Evolutionary conservation across 1,140 invertebrate species (phyloP).

Genomic region (Leptinotarsa undecemlineata): DNA sequence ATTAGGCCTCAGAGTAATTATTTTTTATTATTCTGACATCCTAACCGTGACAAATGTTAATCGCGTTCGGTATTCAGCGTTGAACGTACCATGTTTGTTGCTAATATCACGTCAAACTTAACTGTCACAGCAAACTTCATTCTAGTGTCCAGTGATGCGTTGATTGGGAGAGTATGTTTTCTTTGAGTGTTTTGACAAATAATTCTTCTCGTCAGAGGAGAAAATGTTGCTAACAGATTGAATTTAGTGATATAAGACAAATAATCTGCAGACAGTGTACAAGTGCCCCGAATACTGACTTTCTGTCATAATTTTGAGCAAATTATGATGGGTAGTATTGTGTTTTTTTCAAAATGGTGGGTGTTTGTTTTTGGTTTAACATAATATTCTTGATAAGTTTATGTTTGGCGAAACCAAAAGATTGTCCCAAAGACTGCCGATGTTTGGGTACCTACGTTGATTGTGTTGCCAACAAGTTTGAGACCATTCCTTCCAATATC

Average conservation of each 20-base stretch:
- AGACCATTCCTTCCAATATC: slow-evolving; percentile 60
- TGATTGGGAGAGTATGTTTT: background rate
- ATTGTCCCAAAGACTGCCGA: slow-evolving; percentile 63
- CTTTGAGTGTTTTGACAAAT: background rate
- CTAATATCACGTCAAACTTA: background rate
- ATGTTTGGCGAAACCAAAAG: slow-evolving; percentile 54
- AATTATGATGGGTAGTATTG: slow-evolving; percentile 50
- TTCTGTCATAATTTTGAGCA: slow-evolving; percentile 35
- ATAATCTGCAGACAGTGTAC: slow-evolving; percentile 10
- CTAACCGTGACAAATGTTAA: too few relatives aligned
- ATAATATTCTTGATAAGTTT: slow-evolving; percentile 46
- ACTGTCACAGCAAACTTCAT: background rate
- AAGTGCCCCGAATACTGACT: slow-evolving; percentile 6
- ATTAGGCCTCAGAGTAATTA: too few relatives aligned
- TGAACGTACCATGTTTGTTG: background rate
- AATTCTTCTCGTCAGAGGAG: background rate
- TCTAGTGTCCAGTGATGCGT: background rate
- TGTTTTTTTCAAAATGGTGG: slow-evolving; percentile 53
- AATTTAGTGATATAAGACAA: background rate
- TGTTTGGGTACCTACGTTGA: slow-evolving; percentile 63
- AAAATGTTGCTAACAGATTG: background rate
- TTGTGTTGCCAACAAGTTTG: slow-evolving; percentile 64
- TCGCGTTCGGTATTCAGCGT: too few relatives aligned
- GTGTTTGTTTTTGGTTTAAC: slow-evolving; percentile 49
- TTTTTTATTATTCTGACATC: too few relatives aligned